Evolutionary conservation across 1,140 invertebrate genomes (phyloP).

Genomic region (Sweltsa coloradensis): DNA sequence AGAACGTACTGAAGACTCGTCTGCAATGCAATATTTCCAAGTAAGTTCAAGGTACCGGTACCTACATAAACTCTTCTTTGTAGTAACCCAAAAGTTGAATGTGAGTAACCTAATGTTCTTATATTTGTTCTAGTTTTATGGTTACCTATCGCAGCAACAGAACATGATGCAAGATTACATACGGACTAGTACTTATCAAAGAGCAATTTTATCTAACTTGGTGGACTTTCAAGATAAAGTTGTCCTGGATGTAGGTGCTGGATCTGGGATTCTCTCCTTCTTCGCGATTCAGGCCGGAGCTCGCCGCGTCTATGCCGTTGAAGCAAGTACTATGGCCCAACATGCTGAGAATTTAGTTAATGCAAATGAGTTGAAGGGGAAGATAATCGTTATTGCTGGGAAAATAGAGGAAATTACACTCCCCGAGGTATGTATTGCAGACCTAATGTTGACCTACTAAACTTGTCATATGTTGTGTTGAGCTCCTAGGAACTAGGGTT

Average conservation of each 20-base stretch:
- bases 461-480: too few relatives aligned
- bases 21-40: constrained; percentile 89
- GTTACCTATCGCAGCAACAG: constrained; percentile 97
- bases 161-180: constrained; percentile 99
- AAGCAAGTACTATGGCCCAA: constrained; percentile 96
- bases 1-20: constrained; percentile 93
- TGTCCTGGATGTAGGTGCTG: constrained; percentile 93
- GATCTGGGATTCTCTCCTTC: constrained; percentile 95
- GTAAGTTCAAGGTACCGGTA: too few relatives aligned
- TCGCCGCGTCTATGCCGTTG: constrained; percentile 93
- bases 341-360: constrained; percentile 87
- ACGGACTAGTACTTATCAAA: constrained; percentile 94
- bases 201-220: constrained; percentile 88
- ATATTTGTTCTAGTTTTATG: constrained; percentile 77
- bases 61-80: too few relatives aligned
- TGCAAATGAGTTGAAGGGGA: constrained; percentile 76
- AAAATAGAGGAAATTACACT: constrained; percentile 98
- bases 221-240: constrained; percentile 88
- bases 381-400: constrained; percentile 86
- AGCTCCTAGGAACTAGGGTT: too few relatives aligned
- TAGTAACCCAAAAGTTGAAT: too few relatives aligned
- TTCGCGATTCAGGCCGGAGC: constrained; percentile 97
- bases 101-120: too few relatives aligned
- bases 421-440: too few relatives aligned
- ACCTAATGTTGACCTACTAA: too few relatives aligned